Percentiles rank a stretch among this genome's conserved stretches.
These are phyloP conservation scores for Bursaphelenchus okinawaensis DNA, from an alignment of 2,888 invertebrate genomes.

Conservation along the genomic window DNA sequence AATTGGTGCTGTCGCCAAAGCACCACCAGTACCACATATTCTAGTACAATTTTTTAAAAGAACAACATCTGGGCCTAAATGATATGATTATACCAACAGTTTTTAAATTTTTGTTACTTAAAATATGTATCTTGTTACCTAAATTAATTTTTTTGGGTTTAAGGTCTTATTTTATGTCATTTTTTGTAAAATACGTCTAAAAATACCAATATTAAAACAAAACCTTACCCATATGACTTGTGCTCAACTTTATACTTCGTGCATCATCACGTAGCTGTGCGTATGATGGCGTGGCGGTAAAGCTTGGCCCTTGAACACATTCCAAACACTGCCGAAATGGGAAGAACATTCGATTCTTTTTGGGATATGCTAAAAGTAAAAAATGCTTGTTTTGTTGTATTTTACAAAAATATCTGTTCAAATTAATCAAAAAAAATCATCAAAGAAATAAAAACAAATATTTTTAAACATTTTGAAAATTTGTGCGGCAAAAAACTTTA, in stretches of 20 bases:
- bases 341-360: too few relatives aligned
- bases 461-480: too few relatives aligned
- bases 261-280: conserved; percentile 41
- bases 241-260: conserved; percentile 41
- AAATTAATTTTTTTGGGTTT: too few relatives aligned
- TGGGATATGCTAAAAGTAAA: too few relatives aligned
- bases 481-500: too few relatives aligned
- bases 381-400: too few relatives aligned
- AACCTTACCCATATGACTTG: conserved; percentile 43
- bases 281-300: conserved; percentile 34
- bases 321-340: conserved; percentile 33
- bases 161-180: too few relatives aligned
- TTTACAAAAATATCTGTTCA: too few relatives aligned
- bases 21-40: conserved; percentile 90
- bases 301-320: conserved; percentile 38
- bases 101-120: neutral
- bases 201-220: neutral
- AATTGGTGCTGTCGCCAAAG: conserved; percentile 84
- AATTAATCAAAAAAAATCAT: too few relatives aligned
- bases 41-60: conserved; percentile 86
- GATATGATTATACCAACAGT: too few relatives aligned
- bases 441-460: too few relatives aligned
- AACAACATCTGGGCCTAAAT: conserved; percentile 83
- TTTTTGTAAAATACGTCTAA: conserved; percentile 11
- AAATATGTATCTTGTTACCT: neutral